Conservation (phyloP, 2,797 vertebrate genomes). For the Cygnus olor region DNA sequence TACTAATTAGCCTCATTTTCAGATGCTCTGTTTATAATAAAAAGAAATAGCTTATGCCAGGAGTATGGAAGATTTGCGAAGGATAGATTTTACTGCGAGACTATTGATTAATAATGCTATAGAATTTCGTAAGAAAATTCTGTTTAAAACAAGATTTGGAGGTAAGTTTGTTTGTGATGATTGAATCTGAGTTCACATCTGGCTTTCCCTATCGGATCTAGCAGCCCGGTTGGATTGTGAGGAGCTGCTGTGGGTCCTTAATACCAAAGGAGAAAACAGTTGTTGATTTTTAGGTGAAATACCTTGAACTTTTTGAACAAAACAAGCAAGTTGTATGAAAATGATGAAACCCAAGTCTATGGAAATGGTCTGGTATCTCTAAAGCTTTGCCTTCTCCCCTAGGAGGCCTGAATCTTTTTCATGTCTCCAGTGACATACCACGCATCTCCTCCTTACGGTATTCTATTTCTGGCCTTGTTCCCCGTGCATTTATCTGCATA, state of each 20-base stretch:
- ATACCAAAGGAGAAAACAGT: not conserved
- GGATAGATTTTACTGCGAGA: not conserved
- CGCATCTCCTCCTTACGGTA: not conserved
- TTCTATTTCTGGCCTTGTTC: not conserved
- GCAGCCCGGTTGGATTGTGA: not conserved
- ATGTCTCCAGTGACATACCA: not conserved
- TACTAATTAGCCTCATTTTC: not conserved
- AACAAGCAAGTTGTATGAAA: not conserved
- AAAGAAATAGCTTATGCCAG: not conserved
- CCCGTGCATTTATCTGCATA: not conserved
- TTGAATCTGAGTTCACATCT: not conserved
- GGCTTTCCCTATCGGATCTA: fast-evolving
- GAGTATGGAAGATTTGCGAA: not conserved
- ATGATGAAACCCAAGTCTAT: not conserved
- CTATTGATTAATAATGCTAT: not conserved
- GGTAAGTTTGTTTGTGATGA: not conserved
- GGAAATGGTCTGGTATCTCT: too few relatives aligned
- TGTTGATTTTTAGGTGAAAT: not conserved
- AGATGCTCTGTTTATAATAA: not conserved
- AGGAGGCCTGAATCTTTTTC: not conserved
- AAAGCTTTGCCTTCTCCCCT: not conserved
- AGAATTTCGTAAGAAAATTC: not conserved
- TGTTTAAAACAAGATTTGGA: not conserved
- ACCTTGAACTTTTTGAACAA: not conserved
- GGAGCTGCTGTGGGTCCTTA: not conserved